Evolutionary conservation across 53 echinoderm and acorn worm species (phyloP), one percentile per base, ranked within the genome.

Genomic region (Hippasteria phrygiana): DNA sequence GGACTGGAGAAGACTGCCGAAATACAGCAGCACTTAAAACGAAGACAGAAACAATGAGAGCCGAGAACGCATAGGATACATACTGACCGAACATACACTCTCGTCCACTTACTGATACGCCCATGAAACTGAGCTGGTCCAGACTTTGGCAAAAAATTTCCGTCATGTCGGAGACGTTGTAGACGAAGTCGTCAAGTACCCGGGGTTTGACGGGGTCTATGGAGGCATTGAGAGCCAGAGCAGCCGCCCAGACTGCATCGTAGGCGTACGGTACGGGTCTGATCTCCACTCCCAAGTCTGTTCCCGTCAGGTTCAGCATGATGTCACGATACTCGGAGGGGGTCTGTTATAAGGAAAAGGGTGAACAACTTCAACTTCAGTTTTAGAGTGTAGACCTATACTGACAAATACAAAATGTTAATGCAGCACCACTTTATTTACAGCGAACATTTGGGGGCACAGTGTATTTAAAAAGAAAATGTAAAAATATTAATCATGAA

Each of bases 201-300:
- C 74, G 43, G 10, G 70, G 89, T 6, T 78, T 40, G 34, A 98
- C 48, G 3, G 59, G 73, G 1, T 66, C 47, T 0, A 92, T 87
- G 16, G 98, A 91, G 0, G 93, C 91, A 36, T 98, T 98, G 24
- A 98, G 90, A 20, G 98, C 94, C 20, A 98, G 78, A 2, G 98
- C 98, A 0, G 91, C 88, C 12, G 98, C 98, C 95, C 95, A 95
- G 20, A 98, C 88, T 29, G 98, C 98, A 41, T 98, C 98, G 71
- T 98, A 98, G 41, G 98, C 95, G 80, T 85, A 98, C 11, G 98
- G 91, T 1, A 89, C 88, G 5, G 97, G 95, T 33, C 88, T 90
- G 40, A 92, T 88, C 5, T 87, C 87, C 43, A 63, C 50, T 6
- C 45, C 62, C 40, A 91, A 89, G 62, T 95, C 95, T 36, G 87